Percentiles rank a stretch among this genome's conserved stretches.
These are phyloP conservation scores for Clamator glandarius DNA, from an alignment of 2,797 vertebrate genomes.

Conservation along the genomic window DNA sequence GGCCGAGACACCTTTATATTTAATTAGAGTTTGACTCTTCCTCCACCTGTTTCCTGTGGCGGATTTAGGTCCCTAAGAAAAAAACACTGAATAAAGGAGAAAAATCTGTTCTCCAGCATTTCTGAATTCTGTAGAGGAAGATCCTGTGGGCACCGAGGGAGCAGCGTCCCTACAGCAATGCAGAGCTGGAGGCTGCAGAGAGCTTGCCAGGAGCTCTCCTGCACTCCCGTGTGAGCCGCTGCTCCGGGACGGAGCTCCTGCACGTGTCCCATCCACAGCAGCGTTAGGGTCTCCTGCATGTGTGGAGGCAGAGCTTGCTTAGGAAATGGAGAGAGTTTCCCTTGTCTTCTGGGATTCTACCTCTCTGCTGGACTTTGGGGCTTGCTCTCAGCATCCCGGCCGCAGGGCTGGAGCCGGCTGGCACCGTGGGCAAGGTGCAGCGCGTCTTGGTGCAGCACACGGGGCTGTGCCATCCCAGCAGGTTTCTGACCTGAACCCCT, in stretches of 20 bases:
- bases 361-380: neutral
- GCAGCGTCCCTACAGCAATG: neutral
- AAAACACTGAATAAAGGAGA: neutral
- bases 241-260: neutral
- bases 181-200: neutral
- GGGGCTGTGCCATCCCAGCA: rapidly evolving
- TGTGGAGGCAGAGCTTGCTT: neutral
- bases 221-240: rapidly evolving
- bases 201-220: rapidly evolving
- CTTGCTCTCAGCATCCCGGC: rapidly evolving
- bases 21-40: conserved; percentile 17
- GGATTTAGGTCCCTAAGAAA: neutral
- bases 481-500: neutral
- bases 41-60: conserved; percentile 47
- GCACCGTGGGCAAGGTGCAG: rapidly evolving
- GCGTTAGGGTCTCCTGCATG: rapidly evolving
- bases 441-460: rapidly evolving
- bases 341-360: rapidly evolving
- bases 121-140: neutral
- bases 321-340: rapidly evolving
- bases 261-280: rapidly evolving
- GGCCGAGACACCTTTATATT: neutral
- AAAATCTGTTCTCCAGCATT: neutral
- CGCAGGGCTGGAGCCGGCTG: neutral
- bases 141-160: neutral